These are phyloP conservation scores for Gastracanthus pulcherrimus DNA, from an alignment of 2,888 invertebrate species.

Conservation along the genomic window DNA sequence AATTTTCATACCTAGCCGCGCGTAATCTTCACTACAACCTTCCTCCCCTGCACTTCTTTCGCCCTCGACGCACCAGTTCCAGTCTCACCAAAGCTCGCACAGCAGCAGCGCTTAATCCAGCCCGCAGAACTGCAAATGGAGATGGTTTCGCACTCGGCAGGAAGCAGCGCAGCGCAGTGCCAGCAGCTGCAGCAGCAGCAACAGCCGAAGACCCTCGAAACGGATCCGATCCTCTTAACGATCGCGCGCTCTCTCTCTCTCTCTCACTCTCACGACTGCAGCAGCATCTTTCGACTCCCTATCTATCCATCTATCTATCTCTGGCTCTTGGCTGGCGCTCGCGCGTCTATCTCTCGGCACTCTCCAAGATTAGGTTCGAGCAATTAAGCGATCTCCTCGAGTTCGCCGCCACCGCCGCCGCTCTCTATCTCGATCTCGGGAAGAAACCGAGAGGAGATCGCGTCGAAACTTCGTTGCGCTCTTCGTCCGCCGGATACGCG, in stretches of 20 bases:
- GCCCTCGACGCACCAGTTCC: not conserved
- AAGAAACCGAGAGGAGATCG: constrained; percentile 29
- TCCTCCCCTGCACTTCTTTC: not conserved
- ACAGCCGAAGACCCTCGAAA: constrained; percentile 39
- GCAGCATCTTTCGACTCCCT: constrained; percentile 21
- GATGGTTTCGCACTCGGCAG: constrained; percentile 40
- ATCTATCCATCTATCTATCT: constrained; percentile 15
- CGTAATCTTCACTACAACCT: too few relatives aligned
- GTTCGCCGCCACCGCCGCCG: constrained; percentile 1
- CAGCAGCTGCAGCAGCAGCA: too few relatives aligned
- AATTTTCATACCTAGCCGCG: too few relatives aligned
- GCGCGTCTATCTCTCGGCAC: constrained; percentile 45
- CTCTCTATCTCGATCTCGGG: constrained; percentile 3
- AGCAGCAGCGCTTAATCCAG: constrained; percentile 14
- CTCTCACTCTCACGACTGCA: not conserved
- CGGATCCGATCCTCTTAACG: constrained; percentile 55
- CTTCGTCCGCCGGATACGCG: constrained; percentile 30
- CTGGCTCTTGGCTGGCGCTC: not conserved
- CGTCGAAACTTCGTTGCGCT: constrained; percentile 49
- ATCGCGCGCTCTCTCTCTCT: constrained; percentile 18
- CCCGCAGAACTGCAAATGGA: constrained; percentile 51
- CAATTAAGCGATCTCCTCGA: constrained; percentile 61
- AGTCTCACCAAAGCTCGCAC: not conserved
- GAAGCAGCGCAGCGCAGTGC: too few relatives aligned
- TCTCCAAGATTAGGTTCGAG: constrained; percentile 62